Base-by-base conservation (phyloP, 2,113 vertebrate species). In the Microtus oregoni region DNA sequence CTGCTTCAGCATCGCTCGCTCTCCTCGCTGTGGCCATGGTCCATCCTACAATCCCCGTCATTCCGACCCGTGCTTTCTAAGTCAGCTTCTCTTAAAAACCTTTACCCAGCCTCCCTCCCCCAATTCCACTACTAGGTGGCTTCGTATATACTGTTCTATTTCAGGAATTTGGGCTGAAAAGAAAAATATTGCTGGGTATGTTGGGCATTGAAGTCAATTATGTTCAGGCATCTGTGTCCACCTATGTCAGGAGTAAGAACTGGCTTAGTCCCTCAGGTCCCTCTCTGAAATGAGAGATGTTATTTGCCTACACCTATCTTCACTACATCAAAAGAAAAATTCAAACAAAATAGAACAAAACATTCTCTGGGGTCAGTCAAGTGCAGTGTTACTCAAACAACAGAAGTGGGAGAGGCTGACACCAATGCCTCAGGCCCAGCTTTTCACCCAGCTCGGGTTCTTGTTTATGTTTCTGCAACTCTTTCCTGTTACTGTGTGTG, bases 221-320 rank as follows among this genome's bases (percentile, higher is more conserved):
- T 75, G n/a, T 87, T 81, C 17, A 44, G 61, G 35, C 30, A 44
- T 90, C 72, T 94, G 92, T 86, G 73, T 77, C 47, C 70, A 78
- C 4, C 90, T 96, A 75, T 2, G 4, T 75, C 28, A 70, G 73
- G 78, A 91, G 11, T 76, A 44, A 92, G 88, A 82, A 81, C 76
- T 85, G 88, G 50, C 26, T 94, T 77, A 32, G 76, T 86, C 47
- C 28, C 38, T 83, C 4, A 22, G 81, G 10, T 55, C 93, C 86
- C 94, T 86, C n/a, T 38, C 85, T 94, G 96, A 94, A 97, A 97
- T 79, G 19, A 26, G 77, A 97, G 96, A 94, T 91, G 61, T 93
- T 97, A 78, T 97, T 97, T 96, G 95, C 79, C 90, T 96, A 75
- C 41, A 97, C 91, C 92, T 96, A 32, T 93, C 96, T 94, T 97